Base-by-base conservation (phyloP, 1,140 invertebrate species). In the Phocides pigmalion region DNA sequence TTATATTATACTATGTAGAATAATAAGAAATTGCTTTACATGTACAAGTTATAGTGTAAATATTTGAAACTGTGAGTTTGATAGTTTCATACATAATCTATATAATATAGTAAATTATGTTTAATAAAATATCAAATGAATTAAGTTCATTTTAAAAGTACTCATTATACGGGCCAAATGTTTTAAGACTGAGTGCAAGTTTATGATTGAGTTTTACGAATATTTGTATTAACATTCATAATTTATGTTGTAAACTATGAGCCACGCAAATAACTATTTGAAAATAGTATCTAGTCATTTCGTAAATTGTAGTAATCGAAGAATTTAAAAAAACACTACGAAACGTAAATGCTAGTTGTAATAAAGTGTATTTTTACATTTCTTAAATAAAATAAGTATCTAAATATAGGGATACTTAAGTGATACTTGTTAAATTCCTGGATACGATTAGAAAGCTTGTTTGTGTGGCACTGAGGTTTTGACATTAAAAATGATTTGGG, bases 181-280 rank as follows among this genome's bases (percentile, higher is more conserved):
- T 87, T 86, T 82, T 80, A 89, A 90, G 88, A 90, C 88, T 90
- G 88, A 90, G 76, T 82, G 82, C 72, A 79, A 73, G 72, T 78
- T 79, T 83, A 77, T 82, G 69, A 72, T 81, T 77, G 69, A 76
- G 72, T 75, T 85, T 74, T 72, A 62, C 62, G 47, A 63, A 68
- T 63, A 51, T 46, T 49, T 64, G 54, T 59, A 19, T 59, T 44
- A 59, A 25, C 37, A 15, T 54, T 54, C 17, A 54, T 54, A 51
- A 12, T 20, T 51, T 51, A 35, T 35, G 25, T n/a, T 59, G 25
- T 14, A 37, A 46, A 46, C 41, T 59, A 32, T 28, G 41, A 46
- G 54, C 54, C 54, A 59, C 41, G 41, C 25, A 59, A 46, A 46
- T 46, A 59, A 54, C 4, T 20, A 25, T 54, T 54, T 22, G 25